These are phyloP conservation scores for Paramormyrops kingsleyae DNA, from an alignment of 2,113 vertebrate genomes.

Conservation along the genomic window DNA sequence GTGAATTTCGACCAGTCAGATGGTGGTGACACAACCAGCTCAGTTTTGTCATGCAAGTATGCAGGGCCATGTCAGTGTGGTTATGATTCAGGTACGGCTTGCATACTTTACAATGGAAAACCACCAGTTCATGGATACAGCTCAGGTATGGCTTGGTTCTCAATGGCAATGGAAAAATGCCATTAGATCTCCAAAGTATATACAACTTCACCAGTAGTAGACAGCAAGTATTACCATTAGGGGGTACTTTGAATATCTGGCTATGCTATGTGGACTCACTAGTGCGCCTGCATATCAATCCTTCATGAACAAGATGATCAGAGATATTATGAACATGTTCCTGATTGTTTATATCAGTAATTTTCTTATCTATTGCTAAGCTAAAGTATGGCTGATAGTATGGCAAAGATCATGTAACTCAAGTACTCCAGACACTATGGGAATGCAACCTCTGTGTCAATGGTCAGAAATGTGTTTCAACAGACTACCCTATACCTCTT, in stretches of 20 bases:
- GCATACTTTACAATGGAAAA: not conserved
- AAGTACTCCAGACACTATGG: not conserved
- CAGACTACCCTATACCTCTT: not conserved
- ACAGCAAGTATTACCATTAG: not conserved
- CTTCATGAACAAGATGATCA: not conserved
- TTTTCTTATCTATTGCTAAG: not conserved
- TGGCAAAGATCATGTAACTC: not conserved
- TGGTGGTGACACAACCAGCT: not conserved
- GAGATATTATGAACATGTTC: not conserved
- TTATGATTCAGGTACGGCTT: not conserved
- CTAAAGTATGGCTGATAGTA: not conserved
- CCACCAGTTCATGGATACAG: not conserved
- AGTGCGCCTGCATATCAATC: not conserved
- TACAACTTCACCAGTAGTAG: not conserved
- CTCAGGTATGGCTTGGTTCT: not conserved
- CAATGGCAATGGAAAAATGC: not conserved
- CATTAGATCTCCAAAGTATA: not conserved
- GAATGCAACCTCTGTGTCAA: not conserved
- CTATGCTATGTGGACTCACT: not conserved
- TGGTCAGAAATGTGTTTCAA: not conserved
- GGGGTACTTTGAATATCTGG: not conserved
- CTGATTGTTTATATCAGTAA: not conserved
- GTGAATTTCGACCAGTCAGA: not conserved
- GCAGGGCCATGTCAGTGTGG: not conserved
- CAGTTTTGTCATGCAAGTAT: not conserved